Percentiles rank a stretch among this genome's conserved stretches.
Evolutionary conservation across 2,888 invertebrate species (phyloP).

Genomic region (Phoronis australis): DNA sequence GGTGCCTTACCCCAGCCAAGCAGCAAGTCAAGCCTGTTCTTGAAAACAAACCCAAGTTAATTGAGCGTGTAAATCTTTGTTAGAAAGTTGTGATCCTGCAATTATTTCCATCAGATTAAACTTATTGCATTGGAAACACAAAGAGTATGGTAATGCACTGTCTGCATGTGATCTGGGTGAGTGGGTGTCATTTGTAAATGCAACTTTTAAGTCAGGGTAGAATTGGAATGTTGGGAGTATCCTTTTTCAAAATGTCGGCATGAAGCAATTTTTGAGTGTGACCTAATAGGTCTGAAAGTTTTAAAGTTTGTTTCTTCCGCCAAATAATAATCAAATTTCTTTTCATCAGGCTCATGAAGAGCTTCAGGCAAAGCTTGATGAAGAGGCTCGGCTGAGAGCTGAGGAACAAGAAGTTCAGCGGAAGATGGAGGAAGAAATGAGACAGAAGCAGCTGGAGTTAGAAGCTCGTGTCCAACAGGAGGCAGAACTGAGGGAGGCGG

Average conservation of each 20-base stretch:
- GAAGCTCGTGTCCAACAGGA: slow-evolving; percentile 58
- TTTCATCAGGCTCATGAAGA: slow-evolving; percentile 53
- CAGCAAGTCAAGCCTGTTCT: no score
- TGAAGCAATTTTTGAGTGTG: neutral
- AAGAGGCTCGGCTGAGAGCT: slow-evolving; percentile 62
- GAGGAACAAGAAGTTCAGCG: slow-evolving; percentile 69
- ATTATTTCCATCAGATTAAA: neutral
- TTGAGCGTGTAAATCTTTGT: no score
- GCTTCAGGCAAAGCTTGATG: slow-evolving; percentile 50
- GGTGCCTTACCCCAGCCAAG: no score
- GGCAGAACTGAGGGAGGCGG: slow-evolving; percentile 66
- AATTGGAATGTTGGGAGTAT: neutral
- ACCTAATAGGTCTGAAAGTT: no score
- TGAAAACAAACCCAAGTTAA: no score
- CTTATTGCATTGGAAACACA: no score
- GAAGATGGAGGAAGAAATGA: slow-evolving; percentile 66
- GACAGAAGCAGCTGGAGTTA: slow-evolving; percentile 64
- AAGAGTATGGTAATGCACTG: no score
- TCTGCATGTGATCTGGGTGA: no score
- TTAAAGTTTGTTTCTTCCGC: no score
- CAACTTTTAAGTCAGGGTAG: neutral
- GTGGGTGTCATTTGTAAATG: no score
- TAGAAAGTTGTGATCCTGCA: neutral
- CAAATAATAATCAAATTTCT: neutral
- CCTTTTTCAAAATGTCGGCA: neutral